Evolutionary conservation across 2,888 invertebrate species (phyloP).

Genomic region (Pecten maximus): DNA sequence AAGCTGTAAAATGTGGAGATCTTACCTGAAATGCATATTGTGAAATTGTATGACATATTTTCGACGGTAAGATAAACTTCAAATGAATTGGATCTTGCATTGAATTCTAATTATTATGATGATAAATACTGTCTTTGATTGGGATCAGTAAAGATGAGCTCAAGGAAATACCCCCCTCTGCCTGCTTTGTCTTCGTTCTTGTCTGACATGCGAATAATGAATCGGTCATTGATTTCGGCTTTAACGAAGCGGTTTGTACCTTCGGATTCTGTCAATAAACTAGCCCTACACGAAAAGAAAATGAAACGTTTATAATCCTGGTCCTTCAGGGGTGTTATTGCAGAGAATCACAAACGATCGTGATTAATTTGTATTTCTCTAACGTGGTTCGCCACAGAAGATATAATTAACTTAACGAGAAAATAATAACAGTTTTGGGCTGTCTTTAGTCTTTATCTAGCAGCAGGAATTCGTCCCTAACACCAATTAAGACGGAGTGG

Average conservation of each 20-base stretch:
- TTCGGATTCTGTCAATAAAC: slow-evolving; percentile 1
- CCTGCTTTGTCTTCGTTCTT: not conserved
- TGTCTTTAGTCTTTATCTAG: slow-evolving; percentile 29
- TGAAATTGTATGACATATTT: slow-evolving; percentile 26
- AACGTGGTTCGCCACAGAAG: slow-evolving; percentile 20
- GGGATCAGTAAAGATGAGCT: slow-evolving; percentile 24
- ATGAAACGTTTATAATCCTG: slow-evolving; percentile 22
- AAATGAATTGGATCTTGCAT: not conserved
- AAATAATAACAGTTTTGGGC: slow-evolving; percentile 7
- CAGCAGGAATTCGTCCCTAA: slow-evolving; percentile 3
- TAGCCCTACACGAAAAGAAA: slow-evolving; percentile 14
- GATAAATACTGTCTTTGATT: slow-evolving; percentile 30
- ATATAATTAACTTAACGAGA: slow-evolving; percentile 26
- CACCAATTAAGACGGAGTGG: slow-evolving; percentile 4
- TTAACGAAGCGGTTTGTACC: slow-evolving; percentile 35
- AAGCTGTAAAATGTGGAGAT: not conserved
- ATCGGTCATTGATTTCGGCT: slow-evolving; percentile 16
- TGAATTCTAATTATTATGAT: slow-evolving; percentile 14
- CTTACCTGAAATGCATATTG: not conserved
- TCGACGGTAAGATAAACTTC: slow-evolving; percentile 24
- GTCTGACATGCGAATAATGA: not conserved
- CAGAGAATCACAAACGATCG: slow-evolving; percentile 22
- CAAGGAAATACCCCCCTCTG: not conserved
- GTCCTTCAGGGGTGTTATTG: slow-evolving; percentile 10
- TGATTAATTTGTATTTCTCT: slow-evolving; percentile 28